Base-by-base conservation (phyloP, 2,797 vertebrate genomes). In the Enteromius trimaculatus region DNA sequence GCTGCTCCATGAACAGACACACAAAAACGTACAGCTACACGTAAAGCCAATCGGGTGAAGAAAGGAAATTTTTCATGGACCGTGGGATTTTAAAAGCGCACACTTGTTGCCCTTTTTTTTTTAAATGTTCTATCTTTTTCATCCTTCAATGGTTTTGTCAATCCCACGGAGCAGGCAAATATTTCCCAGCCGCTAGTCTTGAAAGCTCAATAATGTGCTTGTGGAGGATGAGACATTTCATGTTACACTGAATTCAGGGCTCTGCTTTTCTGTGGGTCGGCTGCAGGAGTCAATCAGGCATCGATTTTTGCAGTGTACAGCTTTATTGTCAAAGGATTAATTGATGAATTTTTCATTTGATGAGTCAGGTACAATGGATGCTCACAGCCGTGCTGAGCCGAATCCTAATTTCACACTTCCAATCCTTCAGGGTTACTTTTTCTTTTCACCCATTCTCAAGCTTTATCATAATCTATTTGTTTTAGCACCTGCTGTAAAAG, bases 331-430 rank as follows among this genome's bases (percentile, higher is more conserved):
- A 95, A 92, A 95, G 93, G 94, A 95, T 95, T 95, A 95, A 96
- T 93, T 95, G 94, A 96, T 96, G 92, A 95, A 94, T 94, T 95
- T 96, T 96, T 95, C 92, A 96, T 96, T 94, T 95, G 94, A 96
- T 95, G 94, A 97, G 92, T 94, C 93, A 94, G 91, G 90, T 89
- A 80, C 88, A 95, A 93, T 82, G 60, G 91, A 89, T 87, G 90
- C 86, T 82, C 86, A 93, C 92, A 89, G 90, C 92, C 87, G 88
- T 68, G 92, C 92, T 89, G 89, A 95, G 92, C 71, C 88, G 93
- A 96, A 96, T 96, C 95, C 92, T 93, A 96, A 96, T 95, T 91
- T 69, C 74, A 47, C 79, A 79, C 49, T 81, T 90, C 86, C 19
- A 49, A 31, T 91, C 86, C 88, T 87, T 87, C 86, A 89, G 77